Percentiles rank a stretch among this genome's conserved stretches.
Evolutionary conservation across 2,113 vertebrate species (phyloP).

Genomic region (Cyprichromis sp.): DNA sequence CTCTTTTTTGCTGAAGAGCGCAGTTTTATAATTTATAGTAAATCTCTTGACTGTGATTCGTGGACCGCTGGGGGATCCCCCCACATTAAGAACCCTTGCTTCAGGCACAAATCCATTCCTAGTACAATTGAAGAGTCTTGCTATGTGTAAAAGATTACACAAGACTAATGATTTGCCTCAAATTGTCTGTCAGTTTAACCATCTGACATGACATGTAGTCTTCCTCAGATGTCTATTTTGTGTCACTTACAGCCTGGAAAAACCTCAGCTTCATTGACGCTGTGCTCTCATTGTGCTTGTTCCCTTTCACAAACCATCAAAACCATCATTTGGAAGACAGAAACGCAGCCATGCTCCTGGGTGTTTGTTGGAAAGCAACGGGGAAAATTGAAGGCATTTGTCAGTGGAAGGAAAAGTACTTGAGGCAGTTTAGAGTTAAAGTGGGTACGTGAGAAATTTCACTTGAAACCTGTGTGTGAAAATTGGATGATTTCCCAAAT

Average conservation of each 20-base stretch:
- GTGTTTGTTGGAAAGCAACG: constrained; percentile 1
- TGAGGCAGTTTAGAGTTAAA: neutral
- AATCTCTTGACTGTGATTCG: neutral
- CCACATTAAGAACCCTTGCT: neutral
- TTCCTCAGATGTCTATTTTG: neutral
- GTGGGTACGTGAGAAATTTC: neutral
- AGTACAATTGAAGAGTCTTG: neutral
- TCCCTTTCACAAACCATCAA: neutral
- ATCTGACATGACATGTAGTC: neutral
- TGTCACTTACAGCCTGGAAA: neutral
- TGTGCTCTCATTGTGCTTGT: neutral
- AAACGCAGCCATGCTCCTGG: neutral
- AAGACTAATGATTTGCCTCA: neutral
- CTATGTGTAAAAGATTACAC: neutral
- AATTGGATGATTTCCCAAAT: constrained; percentile 36
- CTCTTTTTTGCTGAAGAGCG: neutral
- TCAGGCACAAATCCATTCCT: neutral
- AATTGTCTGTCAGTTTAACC: neutral
- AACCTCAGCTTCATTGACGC: neutral
- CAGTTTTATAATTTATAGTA: neutral
- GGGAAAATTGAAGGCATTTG: constrained; percentile 28
- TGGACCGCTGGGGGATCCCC: neutral
- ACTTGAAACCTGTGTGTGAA: neutral
- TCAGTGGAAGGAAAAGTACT: constrained; percentile 13
- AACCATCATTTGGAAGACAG: constrained; percentile 7